Conservation (phyloP, 2,888 invertebrate species). For the Aelia acuminata region DNA sequence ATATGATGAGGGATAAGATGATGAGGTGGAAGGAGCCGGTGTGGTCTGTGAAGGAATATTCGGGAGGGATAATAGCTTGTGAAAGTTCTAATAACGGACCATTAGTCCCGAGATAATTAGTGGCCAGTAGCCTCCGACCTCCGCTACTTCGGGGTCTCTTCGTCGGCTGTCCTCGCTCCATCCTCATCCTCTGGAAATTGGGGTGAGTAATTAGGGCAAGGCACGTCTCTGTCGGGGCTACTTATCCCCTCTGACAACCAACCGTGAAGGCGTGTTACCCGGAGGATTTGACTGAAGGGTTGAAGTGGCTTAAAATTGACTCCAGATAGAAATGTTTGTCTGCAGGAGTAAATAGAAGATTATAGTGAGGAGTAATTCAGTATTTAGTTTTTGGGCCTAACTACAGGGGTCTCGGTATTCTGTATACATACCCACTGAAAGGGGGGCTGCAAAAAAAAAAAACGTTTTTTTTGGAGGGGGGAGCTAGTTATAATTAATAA, state of each 20-base stretch:
- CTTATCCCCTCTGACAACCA: background rate
- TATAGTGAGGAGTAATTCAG: no score
- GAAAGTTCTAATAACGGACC: conserved; percentile 56
- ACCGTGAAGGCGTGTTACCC: background rate
- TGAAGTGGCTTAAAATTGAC: background rate
- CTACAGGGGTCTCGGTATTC: no score
- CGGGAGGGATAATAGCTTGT: conserved; percentile 47
- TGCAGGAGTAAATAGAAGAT: no score
- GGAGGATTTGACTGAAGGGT: background rate
- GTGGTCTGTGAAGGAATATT: conserved; percentile 49
- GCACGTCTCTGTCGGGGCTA: background rate
- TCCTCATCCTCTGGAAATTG: background rate
- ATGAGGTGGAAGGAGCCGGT: conserved; percentile 30
- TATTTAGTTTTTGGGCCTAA: no score
- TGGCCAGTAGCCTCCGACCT: conserved; percentile 24
- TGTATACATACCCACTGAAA: no score
- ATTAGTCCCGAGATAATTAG: conserved; percentile 1
- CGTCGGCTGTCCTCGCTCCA: background rate
- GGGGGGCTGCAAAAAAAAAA: no score
- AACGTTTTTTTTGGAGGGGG: no score
- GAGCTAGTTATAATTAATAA: no score
- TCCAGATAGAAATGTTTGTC: no score
- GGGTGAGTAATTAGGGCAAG: background rate
- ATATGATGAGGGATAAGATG: conserved; percentile 33
- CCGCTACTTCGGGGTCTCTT: conserved; percentile 11